Percentiles rank a stretch among this genome's conserved stretches.
These are phyloP conservation scores for Aspidoscelis tigris DNA, from an alignment of 2,113 vertebrate species.

Conservation along the genomic window DNA sequence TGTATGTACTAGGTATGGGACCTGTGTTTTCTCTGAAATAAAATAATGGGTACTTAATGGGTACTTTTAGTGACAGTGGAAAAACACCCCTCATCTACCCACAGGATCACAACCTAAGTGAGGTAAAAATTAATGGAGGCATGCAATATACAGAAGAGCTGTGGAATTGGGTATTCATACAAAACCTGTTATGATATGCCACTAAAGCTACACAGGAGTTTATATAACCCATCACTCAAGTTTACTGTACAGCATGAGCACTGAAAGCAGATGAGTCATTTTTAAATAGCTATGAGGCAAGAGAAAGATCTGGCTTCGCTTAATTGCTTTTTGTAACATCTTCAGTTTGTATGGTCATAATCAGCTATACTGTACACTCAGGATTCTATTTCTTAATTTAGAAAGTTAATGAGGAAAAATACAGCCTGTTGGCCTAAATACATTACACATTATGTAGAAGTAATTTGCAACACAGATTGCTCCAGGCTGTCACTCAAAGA, in stretches of 20 bases:
- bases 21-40: too few species aligned
- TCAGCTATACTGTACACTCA: neutral
- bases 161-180: neutral
- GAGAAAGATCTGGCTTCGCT: neutral
- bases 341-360: neutral
- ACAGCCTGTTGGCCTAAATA: neutral
- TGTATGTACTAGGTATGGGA: too few species aligned
- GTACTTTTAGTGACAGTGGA: too few species aligned
- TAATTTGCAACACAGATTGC: neutral
- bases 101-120: neutral
- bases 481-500: neutral
- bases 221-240: neutral
- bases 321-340: neutral
- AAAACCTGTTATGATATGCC: neutral
- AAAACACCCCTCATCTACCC: neutral
- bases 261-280: neutral
- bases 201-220: neutral
- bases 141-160: neutral
- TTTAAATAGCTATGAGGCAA: constrained; percentile 1
- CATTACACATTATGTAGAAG: neutral
- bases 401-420: neutral
- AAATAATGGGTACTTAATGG: too few species aligned
- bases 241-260: neutral
- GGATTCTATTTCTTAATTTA: neutral
- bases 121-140: too few species aligned